Base-by-base conservation (phyloP, 2,797 vertebrate species). In the Eremophila alpestris region DNA sequence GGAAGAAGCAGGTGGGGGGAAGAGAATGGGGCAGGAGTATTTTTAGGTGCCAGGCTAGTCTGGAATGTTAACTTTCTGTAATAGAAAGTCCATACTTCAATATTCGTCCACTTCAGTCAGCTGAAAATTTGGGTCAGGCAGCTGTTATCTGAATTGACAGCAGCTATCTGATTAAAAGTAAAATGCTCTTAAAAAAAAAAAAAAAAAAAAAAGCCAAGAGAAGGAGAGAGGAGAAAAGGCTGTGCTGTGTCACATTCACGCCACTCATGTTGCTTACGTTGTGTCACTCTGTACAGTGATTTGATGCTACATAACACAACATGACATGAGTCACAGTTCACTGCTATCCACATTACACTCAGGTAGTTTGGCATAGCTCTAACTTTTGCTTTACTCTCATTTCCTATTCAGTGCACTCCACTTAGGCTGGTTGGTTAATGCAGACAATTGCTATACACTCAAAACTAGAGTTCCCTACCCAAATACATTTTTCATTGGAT, bases 241-340 rank as follows among this genome's bases (percentile, higher is more conserved):
- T 93, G 91, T 90, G 95, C 94, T 95, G 90, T 97, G 97, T 98
- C 97, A 98, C 97, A 97, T 97, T 96, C 97, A 95, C 21, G 95
- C 97, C 95, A 96, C 81, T 97, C 89, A 91, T 70, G 75, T 82
- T 95, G 96, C 83, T 95, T 96, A 86, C 67, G 65, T 96, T 89
- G 89, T 93, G 88, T 96, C 96, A 97, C 94, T 95, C 92, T 36
- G 74, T 51, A 60, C 86, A 60, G 92, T 95, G 96, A 97, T 96
- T 97, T 97, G 96, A 96, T 60, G 97, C 87, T 91, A 92, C 96
- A 95, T 93, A 94, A 94, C 93, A 79, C 74, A 94, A 93, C 65
- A 91, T 92, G 95, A 96, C 87, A 97, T n/a, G 96, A 97, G 80
- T 78, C 91, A 74, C 59, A 93, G 90, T 96, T 97, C 94, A 96